These are phyloP conservation scores for Cololabis saira DNA, from an alignment of 2,113 vertebrate species.

Conservation along the genomic window DNA sequence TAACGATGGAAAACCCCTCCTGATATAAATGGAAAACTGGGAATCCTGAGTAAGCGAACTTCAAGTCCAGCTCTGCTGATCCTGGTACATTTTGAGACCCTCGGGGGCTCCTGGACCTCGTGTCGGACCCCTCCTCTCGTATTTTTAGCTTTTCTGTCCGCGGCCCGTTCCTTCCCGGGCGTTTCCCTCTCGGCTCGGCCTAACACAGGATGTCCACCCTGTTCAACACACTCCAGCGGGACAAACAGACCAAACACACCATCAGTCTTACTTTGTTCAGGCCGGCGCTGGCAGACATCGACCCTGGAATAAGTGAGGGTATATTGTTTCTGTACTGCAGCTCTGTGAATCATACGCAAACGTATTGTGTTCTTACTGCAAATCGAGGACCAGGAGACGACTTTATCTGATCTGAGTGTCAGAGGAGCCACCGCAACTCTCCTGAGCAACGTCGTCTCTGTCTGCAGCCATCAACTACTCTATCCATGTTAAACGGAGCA, in stretches of 20 bases:
- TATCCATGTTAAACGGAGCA: no score
- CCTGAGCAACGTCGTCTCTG: no score
- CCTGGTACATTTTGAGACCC: not conserved
- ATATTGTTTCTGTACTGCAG: slow-evolving; percentile 41
- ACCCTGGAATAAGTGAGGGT: slow-evolving; percentile 20
- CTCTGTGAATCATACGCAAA: slow-evolving; percentile 47
- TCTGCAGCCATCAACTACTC: no score
- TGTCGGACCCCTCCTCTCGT: slow-evolving; percentile 29
- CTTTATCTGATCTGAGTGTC: slow-evolving; percentile 2
- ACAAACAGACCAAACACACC: slow-evolving; percentile 37
- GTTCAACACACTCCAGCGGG: slow-evolving; percentile 13
- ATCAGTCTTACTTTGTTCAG: slow-evolving; percentile 14
- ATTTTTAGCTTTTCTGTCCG: slow-evolving; percentile 56
- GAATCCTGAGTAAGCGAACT: no score
- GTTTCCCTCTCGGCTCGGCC: slow-evolving; percentile 40
- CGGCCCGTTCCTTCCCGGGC: slow-evolving; percentile 57
- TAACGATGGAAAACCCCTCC: no score
- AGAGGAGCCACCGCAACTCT: slow-evolving; percentile 1
- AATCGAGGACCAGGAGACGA: not conserved
- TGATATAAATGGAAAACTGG: no score
- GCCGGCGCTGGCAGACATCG: slow-evolving; percentile 3
- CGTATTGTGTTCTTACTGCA: slow-evolving; percentile 27
- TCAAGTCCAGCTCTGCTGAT: no score
- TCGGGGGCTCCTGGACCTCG: not conserved
- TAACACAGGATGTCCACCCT: slow-evolving; percentile 58